phyloP scores from a whole-genome alignment of 30 jellyfish, hydroid and myxozoan genomes.

The Mastigias papua region DNA sequence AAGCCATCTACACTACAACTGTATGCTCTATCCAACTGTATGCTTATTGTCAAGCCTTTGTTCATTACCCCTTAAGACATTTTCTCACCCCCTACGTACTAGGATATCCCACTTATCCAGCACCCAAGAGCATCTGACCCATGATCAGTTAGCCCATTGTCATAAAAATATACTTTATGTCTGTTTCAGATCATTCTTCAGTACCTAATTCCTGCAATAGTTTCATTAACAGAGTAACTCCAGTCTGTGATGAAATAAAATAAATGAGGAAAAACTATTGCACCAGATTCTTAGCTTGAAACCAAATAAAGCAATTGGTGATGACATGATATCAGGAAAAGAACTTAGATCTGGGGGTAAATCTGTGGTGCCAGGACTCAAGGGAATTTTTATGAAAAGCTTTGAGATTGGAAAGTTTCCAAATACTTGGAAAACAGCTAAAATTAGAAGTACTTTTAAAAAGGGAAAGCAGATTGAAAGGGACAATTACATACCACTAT shows the following conservation, averaged over 20 bases:
- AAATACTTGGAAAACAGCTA: slow-evolving; percentile 26
- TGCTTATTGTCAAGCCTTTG: not conserved
- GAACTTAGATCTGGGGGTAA: slow-evolving; percentile 48
- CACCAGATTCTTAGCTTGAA: slow-evolving; percentile 34
- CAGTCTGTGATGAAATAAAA: slow-evolving; percentile 40
- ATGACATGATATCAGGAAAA: slow-evolving; percentile 48
- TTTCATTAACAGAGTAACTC: slow-evolving; percentile 45
- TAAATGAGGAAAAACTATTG: slow-evolving; percentile 40
- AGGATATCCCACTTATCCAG: not conserved
- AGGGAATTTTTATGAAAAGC: slow-evolving; percentile 35
- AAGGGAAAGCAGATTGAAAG: not conserved
- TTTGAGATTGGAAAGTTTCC: slow-evolving; percentile 2
- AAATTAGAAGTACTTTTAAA: slow-evolving; percentile 23
- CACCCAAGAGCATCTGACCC: not conserved
- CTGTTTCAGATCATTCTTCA: not conserved
- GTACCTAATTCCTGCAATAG: slow-evolving; percentile 10
- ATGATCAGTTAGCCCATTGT: not conserved
- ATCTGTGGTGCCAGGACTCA: slow-evolving; percentile 39
- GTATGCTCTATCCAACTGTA: not conserved
- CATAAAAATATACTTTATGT: not conserved
- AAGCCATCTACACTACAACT: not conserved
- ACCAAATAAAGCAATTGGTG: slow-evolving; percentile 32
- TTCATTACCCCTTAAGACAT: not conserved
- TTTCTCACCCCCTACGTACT: not conserved
- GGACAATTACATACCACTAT: not conserved